Evolutionary conservation across 2,888 invertebrate species (phyloP), one percentile per base, ranked within the genome.

Genomic region (Spodoptera picta): DNA sequence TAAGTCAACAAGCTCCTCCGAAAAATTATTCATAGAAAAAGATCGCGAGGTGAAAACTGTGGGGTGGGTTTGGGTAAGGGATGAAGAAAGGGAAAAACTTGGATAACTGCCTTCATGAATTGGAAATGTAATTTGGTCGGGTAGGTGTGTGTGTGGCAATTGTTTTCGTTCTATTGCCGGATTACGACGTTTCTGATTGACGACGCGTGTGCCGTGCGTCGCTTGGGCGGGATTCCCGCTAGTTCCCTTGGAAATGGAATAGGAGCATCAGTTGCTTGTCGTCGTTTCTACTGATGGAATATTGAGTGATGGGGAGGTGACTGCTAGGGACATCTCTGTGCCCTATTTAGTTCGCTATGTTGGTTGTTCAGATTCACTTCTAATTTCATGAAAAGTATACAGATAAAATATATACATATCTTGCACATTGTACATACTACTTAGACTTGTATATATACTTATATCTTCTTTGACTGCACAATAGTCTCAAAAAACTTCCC

Each of bases 21-120:
- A 89, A 92, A 92, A 92, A 91, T 90, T 93, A 94, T 93, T 94
- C 93, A 93, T 93, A 92, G 93, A 90, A 87, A 88, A 90, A 89
- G 89, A 90, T 90, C 80, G 88, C 86, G 80, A 88, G 89, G 89
- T 87, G 88, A 66, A 77, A 79, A 69, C 66, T 79, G 79, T 81
- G 77, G 77, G 73, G 73, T 70, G 72, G 65, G 67, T 60, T 48
- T 46, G 76, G 63, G 73, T 66, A 74, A 75, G 74, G 79, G 79
- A 78, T 72, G 72, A 81, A 77, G 79, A 81, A 82, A 79, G 83
- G 87, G 80, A 83, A 83, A 75, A 82, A 82, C 67, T 81, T 81
- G 81, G 77, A 79, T 91, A 92, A 92, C 88, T 89, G 89, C 87
- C 90, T 92, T 93, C 93, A 94, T 94, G 93, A 94, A 93, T 94